Base-by-base conservation (phyloP, 2,797 vertebrate genomes). In the Choloepus didactylus region DNA sequence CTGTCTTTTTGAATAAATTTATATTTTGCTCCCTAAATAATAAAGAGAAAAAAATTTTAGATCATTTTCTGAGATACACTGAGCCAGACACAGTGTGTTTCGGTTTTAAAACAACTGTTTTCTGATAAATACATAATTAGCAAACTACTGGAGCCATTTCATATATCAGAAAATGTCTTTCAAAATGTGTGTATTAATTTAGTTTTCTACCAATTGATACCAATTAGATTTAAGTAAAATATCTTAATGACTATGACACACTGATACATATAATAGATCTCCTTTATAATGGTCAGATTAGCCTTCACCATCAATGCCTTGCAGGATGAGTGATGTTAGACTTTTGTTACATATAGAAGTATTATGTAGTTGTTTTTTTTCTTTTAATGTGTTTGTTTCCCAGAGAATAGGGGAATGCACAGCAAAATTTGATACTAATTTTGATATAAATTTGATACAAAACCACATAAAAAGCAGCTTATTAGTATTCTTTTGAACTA, bases 81-180 rank as follows among this genome's bases (percentile, higher is more conserved):
- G 19, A 77, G 35, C 46, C 8, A 95, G n/a, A 19, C 38, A 72
- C 1, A 75, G 29, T 14, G 4, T 56, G 4, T 69, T 35, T 80
- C 51, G 69, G 19, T 75, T 51, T 51, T 51, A 77, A 91, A 87
- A 95, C 77, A 91, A 62, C 25, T 62, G 44, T 91, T 87, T 93
- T 27, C 83, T 77, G 25, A 49, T 54, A 92, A 92, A 54, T 54
- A 73, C 12, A 80, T 35, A 66, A 79, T 79, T 92, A 94, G 59
- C 79, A 85, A 73, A 94, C 41, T 38, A 29, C 29, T 75, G 8
- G 54, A 80, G 15, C 11, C 35, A 69, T 67, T 80, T 31, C 72
- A 80, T 44, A 21, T 56, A 84, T 76, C 35, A 92, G 49, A 84
- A 92, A 92, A 91, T 8, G 8, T 15, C 11, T 87, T 83, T 87